Evolutionary conservation across 2,888 invertebrate species (phyloP).

Genomic region (Apodemia mormo): DNA sequence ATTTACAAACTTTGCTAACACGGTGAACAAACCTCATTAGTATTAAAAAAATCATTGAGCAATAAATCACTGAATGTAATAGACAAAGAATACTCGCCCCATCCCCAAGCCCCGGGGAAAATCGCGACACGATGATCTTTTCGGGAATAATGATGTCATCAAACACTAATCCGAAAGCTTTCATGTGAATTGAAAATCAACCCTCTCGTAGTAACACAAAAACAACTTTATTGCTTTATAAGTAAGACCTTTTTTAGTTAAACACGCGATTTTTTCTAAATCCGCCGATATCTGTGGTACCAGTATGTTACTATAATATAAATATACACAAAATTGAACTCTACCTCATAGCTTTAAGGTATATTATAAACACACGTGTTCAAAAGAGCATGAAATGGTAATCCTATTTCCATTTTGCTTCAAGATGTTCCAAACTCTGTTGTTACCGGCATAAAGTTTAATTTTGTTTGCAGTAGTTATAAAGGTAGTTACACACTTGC

Average conservation of each 20-base stretch:
- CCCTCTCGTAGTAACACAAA: constrained; percentile 27
- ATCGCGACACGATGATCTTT: constrained; percentile 77
- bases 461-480: constrained; percentile 36
- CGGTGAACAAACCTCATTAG: constrained; percentile 10
- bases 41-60: constrained; percentile 48
- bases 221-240: neutral
- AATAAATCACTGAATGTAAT: constrained; percentile 65
- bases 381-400: constrained; percentile 19
- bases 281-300: neutral
- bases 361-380: neutral
- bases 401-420: constrained; percentile 28
- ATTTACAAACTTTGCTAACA: no score
- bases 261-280: constrained; percentile 5
- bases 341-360: constrained; percentile 37
- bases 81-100: constrained; percentile 48
- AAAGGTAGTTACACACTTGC: constrained; percentile 55
- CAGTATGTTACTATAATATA: neutral
- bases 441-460: constrained; percentile 28
- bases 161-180: constrained; percentile 81
- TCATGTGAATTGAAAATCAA: constrained; percentile 75
- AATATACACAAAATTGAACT: constrained; percentile 30
- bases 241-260: constrained; percentile 2
- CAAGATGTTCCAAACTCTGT: constrained; percentile 31
- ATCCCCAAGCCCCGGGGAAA: constrained; percentile 59
- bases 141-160: constrained; percentile 80